phyloP scores from a whole-genome alignment of 2,797 vertebrate species.

The Neosilurus hyrtlii region DNA sequence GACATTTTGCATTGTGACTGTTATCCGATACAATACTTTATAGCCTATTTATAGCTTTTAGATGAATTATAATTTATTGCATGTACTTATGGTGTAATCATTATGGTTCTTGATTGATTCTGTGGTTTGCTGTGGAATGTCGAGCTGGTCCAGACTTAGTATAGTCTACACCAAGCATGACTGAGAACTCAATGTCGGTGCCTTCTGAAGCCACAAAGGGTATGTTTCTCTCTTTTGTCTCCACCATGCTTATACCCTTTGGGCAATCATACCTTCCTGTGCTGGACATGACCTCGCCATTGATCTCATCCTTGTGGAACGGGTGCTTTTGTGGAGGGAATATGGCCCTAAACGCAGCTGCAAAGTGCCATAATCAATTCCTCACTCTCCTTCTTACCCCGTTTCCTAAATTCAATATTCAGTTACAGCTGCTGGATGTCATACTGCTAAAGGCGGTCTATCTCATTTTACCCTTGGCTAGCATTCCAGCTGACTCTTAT shows the following conservation, averaged over 20 bases:
- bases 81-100: slow-evolving; percentile 23
- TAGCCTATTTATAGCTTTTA: slow-evolving; percentile 1
- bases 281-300: slow-evolving; percentile 24
- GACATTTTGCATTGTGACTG: background rate
- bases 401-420: slow-evolving; percentile 46
- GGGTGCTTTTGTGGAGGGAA: slow-evolving; percentile 33
- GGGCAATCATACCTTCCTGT: slow-evolving; percentile 18
- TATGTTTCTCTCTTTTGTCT: slow-evolving; percentile 1
- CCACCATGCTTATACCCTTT: slow-evolving; percentile 16
- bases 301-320: slow-evolving; percentile 20
- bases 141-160: slow-evolving; percentile 16
- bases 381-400: slow-evolving; percentile 27
- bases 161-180: slow-evolving; percentile 25
- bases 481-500: slow-evolving; percentile 39
- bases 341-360: slow-evolving; percentile 35
- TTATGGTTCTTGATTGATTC: slow-evolving; percentile 23
- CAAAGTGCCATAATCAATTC: slow-evolving; percentile 47
- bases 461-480: slow-evolving; percentile 41
- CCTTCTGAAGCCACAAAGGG: slow-evolving; percentile 26
- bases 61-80: slow-evolving; percentile 5
- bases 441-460: slow-evolving; percentile 28
- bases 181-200: slow-evolving; percentile 4
- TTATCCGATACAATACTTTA: background rate
- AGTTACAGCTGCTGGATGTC: slow-evolving; percentile 44
- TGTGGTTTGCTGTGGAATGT: slow-evolving; percentile 29